Evolutionary conservation across 2,113 vertebrate genomes (phyloP), one percentile per base, ranked within the genome.

Genomic region (Dasyprocta punctata): DNA sequence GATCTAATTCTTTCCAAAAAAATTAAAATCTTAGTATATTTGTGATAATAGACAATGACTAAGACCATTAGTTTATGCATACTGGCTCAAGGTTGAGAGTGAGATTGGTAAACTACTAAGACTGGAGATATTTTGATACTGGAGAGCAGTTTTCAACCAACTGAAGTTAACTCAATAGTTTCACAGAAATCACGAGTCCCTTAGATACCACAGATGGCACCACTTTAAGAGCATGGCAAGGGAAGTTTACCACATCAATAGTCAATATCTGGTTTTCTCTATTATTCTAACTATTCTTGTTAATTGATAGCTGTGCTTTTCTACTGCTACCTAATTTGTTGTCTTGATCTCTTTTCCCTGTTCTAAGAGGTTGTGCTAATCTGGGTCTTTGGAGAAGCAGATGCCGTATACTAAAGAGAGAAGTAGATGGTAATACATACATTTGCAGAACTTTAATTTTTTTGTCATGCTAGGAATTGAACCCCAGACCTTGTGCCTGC

Each of bases 11-110:
- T 60, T 65, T 52, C 83, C 54, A 56, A 56, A 56, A 56, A 56
- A 16, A 56, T 56, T 16, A 56, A 56, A 80, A 89, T n/a, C 20
- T 81, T 89, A 69, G 89, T 95, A 83, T 86, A 84, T 86, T 73
- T 87, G 86, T 96, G 69, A 60, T 86, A 94, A 93, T 58, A 69
- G 73, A 93, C 33, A 67, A 28, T 73, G 65, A 84, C 60, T 58
- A 90, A 94, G 77, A 58, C 41, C 28, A 56, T 89, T 41, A 41
- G 33, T 87, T 96, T 82, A 60, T 97, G 80, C 38, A 75, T 47
- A 47, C 28, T 16, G 89, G 36, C 33, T 82, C 77, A 69, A 80
- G 82, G 61, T 41, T 20, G 0, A 28, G 52, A 60, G 81, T 30
- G 54, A 67, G 38, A 60, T 49, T 95, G 63, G 8, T 86, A 26